A percentile compares a stretch with the other conserved stretches of the same genome.
Evolutionary conservation across 2,888 invertebrate species (phyloP).

Genomic region (Dicyrtomina minuta): DNA sequence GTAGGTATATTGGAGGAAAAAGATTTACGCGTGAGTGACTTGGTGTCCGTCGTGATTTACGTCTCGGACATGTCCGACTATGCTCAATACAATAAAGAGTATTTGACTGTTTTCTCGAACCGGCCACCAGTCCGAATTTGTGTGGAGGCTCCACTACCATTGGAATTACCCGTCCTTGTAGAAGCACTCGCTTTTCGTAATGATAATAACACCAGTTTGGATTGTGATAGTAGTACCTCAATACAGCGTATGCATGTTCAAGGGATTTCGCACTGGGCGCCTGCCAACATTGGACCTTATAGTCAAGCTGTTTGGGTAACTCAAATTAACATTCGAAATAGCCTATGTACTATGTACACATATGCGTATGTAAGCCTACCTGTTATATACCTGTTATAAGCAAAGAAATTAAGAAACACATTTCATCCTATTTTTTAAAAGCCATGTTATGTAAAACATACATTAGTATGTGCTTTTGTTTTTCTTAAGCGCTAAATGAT

Average conservation of each 20-base stretch:
- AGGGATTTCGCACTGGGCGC: slow-evolving; percentile 96
- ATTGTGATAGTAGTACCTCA: slow-evolving; percentile 53
- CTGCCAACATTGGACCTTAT: slow-evolving; percentile 94
- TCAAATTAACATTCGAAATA: slow-evolving; percentile 22
- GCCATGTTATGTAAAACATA: too few relatives aligned
- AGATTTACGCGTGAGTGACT: slow-evolving; percentile 64
- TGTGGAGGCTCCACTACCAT: slow-evolving; percentile 71
- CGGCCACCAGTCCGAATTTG: slow-evolving; percentile 82
- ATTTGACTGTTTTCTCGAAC: slow-evolving; percentile 68
- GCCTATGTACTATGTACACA: too few relatives aligned
- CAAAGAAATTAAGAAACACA: too few relatives aligned
- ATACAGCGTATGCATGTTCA: slow-evolving; percentile 88
- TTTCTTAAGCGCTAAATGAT: too few relatives aligned
- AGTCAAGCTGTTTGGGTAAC: slow-evolving; percentile 84
- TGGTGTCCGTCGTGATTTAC: slow-evolving; percentile 81
- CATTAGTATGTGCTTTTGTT: too few relatives aligned
- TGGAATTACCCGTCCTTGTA: slow-evolving; percentile 71
- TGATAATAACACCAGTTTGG: slow-evolving; percentile 27
- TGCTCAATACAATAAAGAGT: slow-evolving; percentile 72
- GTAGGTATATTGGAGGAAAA: slow-evolving; percentile 62
- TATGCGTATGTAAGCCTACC: too few relatives aligned
- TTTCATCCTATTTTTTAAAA: too few relatives aligned
- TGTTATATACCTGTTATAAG: too few relatives aligned
- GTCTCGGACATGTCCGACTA: slow-evolving; percentile 81
- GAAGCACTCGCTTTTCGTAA: slow-evolving; percentile 70